Conservation (phyloP, 2,113 vertebrate species). For the Eulemur macaco region DNA sequence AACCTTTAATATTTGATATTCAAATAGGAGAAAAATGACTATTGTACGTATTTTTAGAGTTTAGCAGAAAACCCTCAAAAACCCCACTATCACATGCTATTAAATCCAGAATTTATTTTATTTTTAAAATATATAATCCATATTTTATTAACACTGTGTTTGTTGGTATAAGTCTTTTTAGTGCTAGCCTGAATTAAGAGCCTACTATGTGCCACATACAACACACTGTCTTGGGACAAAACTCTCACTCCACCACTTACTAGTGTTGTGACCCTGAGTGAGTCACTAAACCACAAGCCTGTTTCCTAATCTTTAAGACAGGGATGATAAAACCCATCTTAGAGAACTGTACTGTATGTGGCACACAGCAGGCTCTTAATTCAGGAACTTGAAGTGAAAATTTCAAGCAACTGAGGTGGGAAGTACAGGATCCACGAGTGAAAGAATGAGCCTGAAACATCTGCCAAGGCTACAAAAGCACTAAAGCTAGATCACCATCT, state of each 20-base stretch:
- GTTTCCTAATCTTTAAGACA: background rate
- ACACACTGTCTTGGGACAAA: too few relatives aligned
- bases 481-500: too few relatives aligned
- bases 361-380: too few relatives aligned
- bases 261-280: too few relatives aligned
- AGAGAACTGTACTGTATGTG: background rate
- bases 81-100: background rate
- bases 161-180: background rate
- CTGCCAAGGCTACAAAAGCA: too few relatives aligned
- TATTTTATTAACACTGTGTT: constrained; percentile 9
- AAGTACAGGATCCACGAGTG: background rate
- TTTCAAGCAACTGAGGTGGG: background rate
- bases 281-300: too few relatives aligned
- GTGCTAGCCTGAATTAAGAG: background rate
- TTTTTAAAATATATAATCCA: background rate
- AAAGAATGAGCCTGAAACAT: background rate
- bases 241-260: too few relatives aligned
- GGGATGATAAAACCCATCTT: background rate
- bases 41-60: background rate
- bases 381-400: background rate
- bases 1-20: background rate
- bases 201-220: background rate
- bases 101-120: background rate
- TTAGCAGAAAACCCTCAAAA: constrained; percentile 18
- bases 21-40: background rate